Evolutionary conservation across 2,797 vertebrate genomes (phyloP).

Genomic region (Pseudochromis fuscus): DNA sequence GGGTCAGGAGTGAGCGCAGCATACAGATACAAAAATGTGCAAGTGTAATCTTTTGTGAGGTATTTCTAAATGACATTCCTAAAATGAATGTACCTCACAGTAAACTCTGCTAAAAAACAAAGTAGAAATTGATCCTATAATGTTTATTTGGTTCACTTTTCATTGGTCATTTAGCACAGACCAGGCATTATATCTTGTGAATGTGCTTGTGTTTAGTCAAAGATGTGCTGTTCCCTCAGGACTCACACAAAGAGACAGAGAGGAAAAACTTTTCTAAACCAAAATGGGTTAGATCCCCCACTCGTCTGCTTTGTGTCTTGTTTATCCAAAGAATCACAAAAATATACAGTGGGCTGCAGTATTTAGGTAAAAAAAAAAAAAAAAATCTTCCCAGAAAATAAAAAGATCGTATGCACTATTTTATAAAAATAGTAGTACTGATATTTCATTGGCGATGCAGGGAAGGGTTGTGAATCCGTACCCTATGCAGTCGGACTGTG

Average conservation of each 20-base stretch:
- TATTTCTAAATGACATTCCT: background rate
- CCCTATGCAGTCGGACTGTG: background rate
- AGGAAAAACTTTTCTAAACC: conserved; percentile 51
- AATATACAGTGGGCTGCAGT: conserved; percentile 46
- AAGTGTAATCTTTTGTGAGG: background rate
- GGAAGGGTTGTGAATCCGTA: conserved; percentile 2
- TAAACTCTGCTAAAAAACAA: background rate
- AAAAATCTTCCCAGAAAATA: background rate
- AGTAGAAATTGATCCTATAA: too few relatives aligned
- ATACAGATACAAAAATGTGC: background rate
- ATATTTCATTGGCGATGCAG: conserved; percentile 6
- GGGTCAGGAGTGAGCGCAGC: background rate
- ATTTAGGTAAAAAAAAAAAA: conserved; percentile 23
- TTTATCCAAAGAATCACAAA: conserved; percentile 55
- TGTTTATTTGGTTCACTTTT: conserved; percentile 9
- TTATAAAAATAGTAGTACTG: background rate
- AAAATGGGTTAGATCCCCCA: conserved; percentile 63
- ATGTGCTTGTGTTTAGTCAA: conserved; percentile 27
- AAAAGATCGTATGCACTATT: background rate
- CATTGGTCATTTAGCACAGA: conserved; percentile 31
- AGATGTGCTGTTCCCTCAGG: conserved; percentile 45
- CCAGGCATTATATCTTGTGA: background rate
- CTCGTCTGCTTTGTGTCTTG: conserved; percentile 52
- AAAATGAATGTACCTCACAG: background rate
- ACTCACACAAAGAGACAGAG: conserved; percentile 52